Conservation (phyloP, 2,888 invertebrate species). For the Marasmarcha lunaedactyla region DNA sequence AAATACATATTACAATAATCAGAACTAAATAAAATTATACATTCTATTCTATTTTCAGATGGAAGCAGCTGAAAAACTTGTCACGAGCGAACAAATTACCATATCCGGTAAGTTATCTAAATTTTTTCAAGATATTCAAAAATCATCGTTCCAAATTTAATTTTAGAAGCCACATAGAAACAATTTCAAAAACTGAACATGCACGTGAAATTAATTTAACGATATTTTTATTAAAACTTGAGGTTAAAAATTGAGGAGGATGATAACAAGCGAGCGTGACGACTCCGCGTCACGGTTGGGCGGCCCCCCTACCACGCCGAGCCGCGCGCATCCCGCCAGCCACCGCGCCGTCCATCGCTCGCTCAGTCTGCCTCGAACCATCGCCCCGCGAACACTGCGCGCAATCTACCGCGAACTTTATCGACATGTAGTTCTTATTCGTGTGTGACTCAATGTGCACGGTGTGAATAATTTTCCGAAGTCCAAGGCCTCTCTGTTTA, state of each 20-base stretch:
- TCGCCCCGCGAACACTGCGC: constrained; percentile 28
- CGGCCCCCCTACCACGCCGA: constrained; percentile 40
- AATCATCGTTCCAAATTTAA: no score
- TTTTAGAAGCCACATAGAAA: no score
- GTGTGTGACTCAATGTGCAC: constrained; percentile 31
- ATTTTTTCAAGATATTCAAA: no score
- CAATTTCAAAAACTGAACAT: no score
- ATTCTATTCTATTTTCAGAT: no score
- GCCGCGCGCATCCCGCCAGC: background rate
- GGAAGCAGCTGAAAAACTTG: no score
- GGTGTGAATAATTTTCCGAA: constrained; percentile 31
- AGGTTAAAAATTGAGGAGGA: background rate
- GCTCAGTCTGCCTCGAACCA: constrained; percentile 22
- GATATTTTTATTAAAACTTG: background rate
- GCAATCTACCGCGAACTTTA: constrained; percentile 34
- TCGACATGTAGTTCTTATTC: constrained; percentile 17
- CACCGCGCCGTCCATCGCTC: constrained; percentile 17
- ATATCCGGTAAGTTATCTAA: no score
- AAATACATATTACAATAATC: no score
- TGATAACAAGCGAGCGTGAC: background rate
- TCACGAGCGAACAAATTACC: no score
- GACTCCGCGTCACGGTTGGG: constrained; percentile 46
- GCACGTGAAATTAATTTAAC: background rate
- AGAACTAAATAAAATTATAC: no score
- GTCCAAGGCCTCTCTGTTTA: constrained; percentile 51